Evolutionary conservation across 2,797 vertebrate species (phyloP).

Genomic region (Channa striata): DNA sequence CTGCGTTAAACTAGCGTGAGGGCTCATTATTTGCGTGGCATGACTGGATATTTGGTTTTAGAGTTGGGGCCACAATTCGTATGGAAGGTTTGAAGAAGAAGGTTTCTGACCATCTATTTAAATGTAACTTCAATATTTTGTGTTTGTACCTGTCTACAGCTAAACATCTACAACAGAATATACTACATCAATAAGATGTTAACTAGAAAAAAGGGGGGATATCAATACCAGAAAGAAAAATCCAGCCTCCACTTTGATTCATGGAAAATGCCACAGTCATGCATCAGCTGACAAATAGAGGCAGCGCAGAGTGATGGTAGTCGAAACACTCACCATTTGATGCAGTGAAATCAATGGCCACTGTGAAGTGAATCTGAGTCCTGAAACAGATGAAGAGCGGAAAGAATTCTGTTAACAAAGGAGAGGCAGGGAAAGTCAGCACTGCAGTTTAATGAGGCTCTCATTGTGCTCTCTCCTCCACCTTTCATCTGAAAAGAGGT

Average conservation of each 20-base stretch:
- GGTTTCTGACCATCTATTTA: not conserved
- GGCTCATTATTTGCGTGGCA: too few relatives aligned
- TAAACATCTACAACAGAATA: not conserved
- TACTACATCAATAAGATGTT: not conserved
- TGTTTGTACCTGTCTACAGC: not conserved
- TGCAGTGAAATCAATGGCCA: constrained; percentile 98
- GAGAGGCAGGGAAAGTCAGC: constrained; percentile 39
- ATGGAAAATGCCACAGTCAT: constrained; percentile 34
- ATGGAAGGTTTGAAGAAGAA: too few relatives aligned
- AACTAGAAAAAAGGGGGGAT: not conserved
- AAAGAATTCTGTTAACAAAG: constrained; percentile 60
- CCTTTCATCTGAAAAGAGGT: constrained; percentile 52
- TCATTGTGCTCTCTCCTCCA: constrained; percentile 43
- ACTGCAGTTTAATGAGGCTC: constrained; percentile 61
- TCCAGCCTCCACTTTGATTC: constrained; percentile 27
- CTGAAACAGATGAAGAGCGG: constrained; percentile 79
- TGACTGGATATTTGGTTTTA: too few relatives aligned
- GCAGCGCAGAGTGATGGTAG: constrained; percentile 20
- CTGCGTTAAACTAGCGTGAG: too few relatives aligned
- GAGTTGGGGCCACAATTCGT: too few relatives aligned
- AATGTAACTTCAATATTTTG: not conserved
- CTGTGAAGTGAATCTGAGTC: constrained; percentile 98
- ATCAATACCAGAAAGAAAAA: constrained; percentile 29
- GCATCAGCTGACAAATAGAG: constrained; percentile 46
- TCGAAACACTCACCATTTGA: constrained; percentile 91